Conservation (phyloP, 1,140 invertebrate genomes). For the Spodoptera frugiperda region DNA sequence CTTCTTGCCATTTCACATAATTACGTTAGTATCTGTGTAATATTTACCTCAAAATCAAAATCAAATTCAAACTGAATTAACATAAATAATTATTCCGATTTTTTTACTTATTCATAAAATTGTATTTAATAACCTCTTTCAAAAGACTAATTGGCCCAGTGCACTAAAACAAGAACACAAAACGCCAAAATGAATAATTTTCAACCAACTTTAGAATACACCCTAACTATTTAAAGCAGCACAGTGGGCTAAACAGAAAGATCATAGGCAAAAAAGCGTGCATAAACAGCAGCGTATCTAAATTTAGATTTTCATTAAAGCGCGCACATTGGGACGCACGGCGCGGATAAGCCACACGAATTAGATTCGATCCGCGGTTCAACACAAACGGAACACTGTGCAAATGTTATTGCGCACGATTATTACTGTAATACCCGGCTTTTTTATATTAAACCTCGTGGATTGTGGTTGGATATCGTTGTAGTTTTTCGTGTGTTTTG, state of each 20-base stretch:
- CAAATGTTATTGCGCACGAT: conserved; percentile 29
- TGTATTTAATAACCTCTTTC: too few species aligned
- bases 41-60: too few species aligned
- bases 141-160: too few species aligned
- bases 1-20: too few species aligned
- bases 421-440: conserved; percentile 1
- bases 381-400: conserved; percentile 29
- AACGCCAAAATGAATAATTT: too few species aligned
- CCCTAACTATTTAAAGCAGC: neutral
- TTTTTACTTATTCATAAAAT: too few species aligned
- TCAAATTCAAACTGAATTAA: too few species aligned
- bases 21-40: too few species aligned
- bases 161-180: too few species aligned
- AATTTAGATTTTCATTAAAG: conserved; percentile 44
- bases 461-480: neutral
- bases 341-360: conserved; percentile 30
- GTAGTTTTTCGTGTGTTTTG: neutral
- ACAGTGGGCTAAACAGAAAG: neutral
- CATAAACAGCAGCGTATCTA: conserved; percentile 14
- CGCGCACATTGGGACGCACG: conserved; percentile 27
- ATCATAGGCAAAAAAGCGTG: neutral
- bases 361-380: conserved; percentile 38
- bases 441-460: neutral
- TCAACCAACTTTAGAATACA: neutral
- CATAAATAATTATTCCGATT: too few species aligned